Evolutionary conservation across 1,140 invertebrate genomes (phyloP), one percentile per base, ranked within the genome.

Genomic region (Bombus confusus): DNA sequence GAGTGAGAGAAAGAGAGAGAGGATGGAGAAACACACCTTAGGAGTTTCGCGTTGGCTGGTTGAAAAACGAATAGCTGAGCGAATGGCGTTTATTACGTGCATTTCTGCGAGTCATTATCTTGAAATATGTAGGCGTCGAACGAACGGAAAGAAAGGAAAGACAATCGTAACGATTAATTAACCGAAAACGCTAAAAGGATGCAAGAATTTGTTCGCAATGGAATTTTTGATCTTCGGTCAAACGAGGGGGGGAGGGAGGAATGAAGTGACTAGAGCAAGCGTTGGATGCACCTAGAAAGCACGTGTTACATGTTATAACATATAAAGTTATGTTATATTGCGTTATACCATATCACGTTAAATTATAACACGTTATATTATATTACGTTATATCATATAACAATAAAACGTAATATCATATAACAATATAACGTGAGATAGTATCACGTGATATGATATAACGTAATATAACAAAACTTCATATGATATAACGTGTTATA

Each of bases 1-100:
- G 15, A 6, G 62, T 22, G 62, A 18, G 13, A 2, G 31, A 52
- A 2, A 64, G 18, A 9, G 10, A 62, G n/a, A 8, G 47, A 47
- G 13, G 13, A 4, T 34, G 76, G 80, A 57, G 76, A 41, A 31
- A 59, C 41, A 25, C 34, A 83, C 37, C 57, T 86, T 86, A 52
- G 47, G 41, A 72, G 68, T 72, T 80, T 71, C 77, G 22, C 68
- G 59, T 37, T n/a, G 43, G 47, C 52, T 34, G 37, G 72, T 62
- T 69, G 74, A 89, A 88, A 85, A 88, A 88, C 78, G 76, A 74
- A 81, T 85, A 76, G 80, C 82, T 59, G 43, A 74, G 69, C 62
- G 71, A 84, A 52, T 68, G 41, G 76, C 86, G 64, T 80, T 85
- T 85, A 88, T 88, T 88, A 87, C 76, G 81, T 47, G 82, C 83